phyloP scores from a whole-genome alignment of 2,797 vertebrate genomes.

The Oreonectes daqikongensis region DNA sequence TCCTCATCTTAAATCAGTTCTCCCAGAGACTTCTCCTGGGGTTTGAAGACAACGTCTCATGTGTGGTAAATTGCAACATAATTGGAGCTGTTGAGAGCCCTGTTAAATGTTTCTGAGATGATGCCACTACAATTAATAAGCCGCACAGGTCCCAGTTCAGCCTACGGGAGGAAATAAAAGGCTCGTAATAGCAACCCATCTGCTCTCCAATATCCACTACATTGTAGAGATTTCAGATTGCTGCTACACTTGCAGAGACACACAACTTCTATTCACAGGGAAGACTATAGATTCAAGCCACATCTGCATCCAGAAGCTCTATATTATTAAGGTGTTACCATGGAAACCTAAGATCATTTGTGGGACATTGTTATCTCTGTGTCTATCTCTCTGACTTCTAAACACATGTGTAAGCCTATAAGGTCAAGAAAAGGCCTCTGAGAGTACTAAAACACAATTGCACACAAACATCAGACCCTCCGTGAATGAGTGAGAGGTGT shows the following conservation, averaged over 20 bases:
- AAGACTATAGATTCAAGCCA: constrained; percentile 30
- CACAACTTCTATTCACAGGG: too few species aligned
- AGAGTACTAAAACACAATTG: not conserved
- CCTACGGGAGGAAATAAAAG: constrained; percentile 16
- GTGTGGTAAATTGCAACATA: constrained; percentile 10
- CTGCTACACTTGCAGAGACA: not conserved
- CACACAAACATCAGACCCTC: constrained; percentile 4
- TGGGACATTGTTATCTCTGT: not conserved
- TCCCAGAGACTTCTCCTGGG: not conserved
- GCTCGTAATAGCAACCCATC: constrained; percentile 18
- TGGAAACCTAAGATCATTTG: constrained; percentile 45
- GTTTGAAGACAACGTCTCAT: constrained; percentile 13
- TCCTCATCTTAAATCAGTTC: constrained; percentile 19
- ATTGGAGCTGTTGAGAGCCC: constrained; percentile 26
- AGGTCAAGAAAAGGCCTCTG: not conserved
- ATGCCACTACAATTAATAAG: constrained; percentile 43
- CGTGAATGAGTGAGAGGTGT: constrained; percentile 25
- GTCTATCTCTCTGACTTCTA: not conserved
- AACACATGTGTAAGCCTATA: not conserved
- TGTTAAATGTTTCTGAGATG: not conserved
- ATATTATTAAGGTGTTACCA: constrained; percentile 49
- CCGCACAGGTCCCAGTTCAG: constrained; percentile 22
- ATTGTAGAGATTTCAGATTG: constrained; percentile 11
- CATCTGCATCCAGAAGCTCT: constrained; percentile 47
- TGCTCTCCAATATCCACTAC: constrained; percentile 16